Conservation (phyloP, 2,888 invertebrate genomes). For the Piscicola geometra region DNA sequence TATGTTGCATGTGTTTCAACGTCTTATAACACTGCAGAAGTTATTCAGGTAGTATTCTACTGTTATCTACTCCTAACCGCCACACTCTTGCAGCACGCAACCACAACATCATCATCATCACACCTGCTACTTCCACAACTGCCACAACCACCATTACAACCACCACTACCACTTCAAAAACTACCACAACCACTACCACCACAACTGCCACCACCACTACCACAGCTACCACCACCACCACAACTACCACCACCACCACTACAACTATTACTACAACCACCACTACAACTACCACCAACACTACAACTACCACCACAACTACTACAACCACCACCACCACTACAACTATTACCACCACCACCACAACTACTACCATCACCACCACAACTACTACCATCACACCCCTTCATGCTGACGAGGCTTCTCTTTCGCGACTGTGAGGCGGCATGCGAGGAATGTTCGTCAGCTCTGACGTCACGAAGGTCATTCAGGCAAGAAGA, state of each 20-base stretch:
- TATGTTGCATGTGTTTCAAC: too few species aligned
- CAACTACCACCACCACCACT: constrained; percentile 27
- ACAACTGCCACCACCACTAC: constrained; percentile 27
- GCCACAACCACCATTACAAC: too few species aligned
- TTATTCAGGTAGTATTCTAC: too few species aligned
- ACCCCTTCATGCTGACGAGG: background rate
- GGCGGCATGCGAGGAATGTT: too few species aligned
- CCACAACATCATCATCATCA: too few species aligned
- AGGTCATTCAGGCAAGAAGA: constrained; percentile 8
- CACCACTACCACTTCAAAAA: too few species aligned
- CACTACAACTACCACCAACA: constrained; percentile 26
- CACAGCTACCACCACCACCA: constrained; percentile 29
- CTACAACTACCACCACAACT: constrained; percentile 23
- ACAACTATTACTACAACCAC: constrained; percentile 28
- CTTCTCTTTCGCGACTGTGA: constrained; percentile 17
- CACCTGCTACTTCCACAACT: too few species aligned
- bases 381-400: background rate
- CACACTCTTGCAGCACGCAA: too few species aligned
- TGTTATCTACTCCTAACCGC: too few species aligned
- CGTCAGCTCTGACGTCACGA: too few species aligned
- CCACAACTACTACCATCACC: too few species aligned
- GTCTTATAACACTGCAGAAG: too few species aligned
- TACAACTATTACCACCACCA: background rate
- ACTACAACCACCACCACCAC: background rate
- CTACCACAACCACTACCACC: background rate